phyloP scores from a whole-genome alignment of 2,113 vertebrate species.

The Lichenostomus cassidix region DNA sequence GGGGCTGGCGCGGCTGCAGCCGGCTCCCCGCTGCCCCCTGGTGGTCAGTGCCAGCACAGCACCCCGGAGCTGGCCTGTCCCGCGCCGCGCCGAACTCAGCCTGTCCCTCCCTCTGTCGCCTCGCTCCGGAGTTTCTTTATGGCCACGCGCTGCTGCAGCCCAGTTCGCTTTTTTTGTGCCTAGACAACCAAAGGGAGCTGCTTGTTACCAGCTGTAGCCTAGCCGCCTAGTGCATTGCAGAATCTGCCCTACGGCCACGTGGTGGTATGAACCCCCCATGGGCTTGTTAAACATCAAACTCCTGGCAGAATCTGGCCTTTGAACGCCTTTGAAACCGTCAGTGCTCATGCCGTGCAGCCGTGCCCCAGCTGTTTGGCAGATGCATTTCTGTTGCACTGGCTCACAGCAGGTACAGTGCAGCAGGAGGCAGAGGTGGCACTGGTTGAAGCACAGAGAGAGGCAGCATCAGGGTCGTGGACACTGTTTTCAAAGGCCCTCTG shows the following conservation, averaged over 20 bases:
- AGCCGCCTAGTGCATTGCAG: neutral
- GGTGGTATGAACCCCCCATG: accelerated
- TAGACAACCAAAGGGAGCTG: neutral
- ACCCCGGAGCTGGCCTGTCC: neutral
- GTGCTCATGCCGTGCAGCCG: neutral
- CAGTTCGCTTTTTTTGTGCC: accelerated
- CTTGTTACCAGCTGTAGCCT: too few species aligned
- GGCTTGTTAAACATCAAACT: neutral
- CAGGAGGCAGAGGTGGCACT: accelerated
- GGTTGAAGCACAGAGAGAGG: neutral
- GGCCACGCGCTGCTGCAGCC: neutral
- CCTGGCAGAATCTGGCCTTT: neutral
- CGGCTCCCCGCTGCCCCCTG: neutral
- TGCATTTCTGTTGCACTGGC: neutral
- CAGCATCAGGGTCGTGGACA: neutral
- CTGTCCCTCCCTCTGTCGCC: neutral
- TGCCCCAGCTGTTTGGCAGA: neutral
- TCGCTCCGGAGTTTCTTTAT: neutral
- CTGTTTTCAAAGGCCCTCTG: neutral
- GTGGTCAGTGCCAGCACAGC: neutral
- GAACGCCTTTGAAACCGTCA: neutral
- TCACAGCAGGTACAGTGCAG: neutral
- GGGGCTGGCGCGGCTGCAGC: neutral
- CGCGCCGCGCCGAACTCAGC: accelerated
- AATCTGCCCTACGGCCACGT: accelerated